These are phyloP conservation scores for Ochropleura leucogaster DNA, from an alignment of 2,888 invertebrate species.

Conservation along the genomic window DNA sequence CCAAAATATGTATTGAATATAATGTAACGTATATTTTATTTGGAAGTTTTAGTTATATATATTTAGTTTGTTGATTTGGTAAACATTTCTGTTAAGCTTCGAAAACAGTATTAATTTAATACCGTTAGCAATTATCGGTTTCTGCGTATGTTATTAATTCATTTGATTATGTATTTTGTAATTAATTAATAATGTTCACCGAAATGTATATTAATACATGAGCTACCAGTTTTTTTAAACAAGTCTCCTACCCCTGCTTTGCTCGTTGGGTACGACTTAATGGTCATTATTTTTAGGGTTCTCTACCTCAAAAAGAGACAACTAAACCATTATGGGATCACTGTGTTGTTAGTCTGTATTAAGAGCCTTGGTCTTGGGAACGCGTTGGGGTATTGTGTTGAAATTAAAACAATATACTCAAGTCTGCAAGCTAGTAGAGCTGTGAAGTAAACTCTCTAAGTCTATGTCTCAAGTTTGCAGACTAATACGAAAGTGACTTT, in stretches of 20 bases:
- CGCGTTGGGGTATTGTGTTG: too few species aligned
- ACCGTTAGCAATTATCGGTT: slow-evolving; percentile 9
- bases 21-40: slow-evolving; percentile 1
- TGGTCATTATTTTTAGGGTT: too few species aligned
- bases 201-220: neutral
- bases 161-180: neutral
- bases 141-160: neutral
- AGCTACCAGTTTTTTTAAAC: neutral
- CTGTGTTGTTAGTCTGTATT: too few species aligned
- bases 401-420: too few species aligned
- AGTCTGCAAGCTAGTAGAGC: too few species aligned
- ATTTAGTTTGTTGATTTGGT: neutral
- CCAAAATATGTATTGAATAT: neutral
- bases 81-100: neutral
- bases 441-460: too few species aligned
- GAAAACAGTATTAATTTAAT: slow-evolving; percentile 19
- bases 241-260: neutral
- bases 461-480: too few species aligned
- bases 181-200: neutral
- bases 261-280: too few species aligned
- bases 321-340: too few species aligned
- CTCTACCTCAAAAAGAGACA: too few species aligned
- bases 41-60: neutral
- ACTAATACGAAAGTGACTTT: too few species aligned
- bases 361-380: too few species aligned